Evolutionary conservation across 2,888 invertebrate genomes (phyloP), one percentile per base, ranked within the genome.

Genomic region (Oscheius myriophilus): DNA sequence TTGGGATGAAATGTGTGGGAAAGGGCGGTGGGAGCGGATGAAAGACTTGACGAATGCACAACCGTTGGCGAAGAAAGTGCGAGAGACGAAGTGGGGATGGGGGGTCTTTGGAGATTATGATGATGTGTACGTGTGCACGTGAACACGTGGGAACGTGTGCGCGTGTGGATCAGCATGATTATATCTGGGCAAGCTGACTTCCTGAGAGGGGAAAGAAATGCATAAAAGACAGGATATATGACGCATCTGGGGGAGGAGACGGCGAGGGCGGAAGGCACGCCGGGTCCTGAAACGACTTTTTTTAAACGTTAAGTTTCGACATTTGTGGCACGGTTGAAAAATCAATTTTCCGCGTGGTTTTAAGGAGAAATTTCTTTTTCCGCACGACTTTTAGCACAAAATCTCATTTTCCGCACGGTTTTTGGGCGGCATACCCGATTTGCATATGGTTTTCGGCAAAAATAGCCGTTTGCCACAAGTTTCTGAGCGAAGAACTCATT

Each of bases 1-100:
- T 25, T 61, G n/a, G n/a, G 33, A 46, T 21, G 18, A 18, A 11
- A 23, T 18, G 49, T 21, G n/a, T 23, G 21, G 23, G 3, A 16
- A 21, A 42, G 18, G 58, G 58, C 14, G 16, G n/a, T 18, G 7
- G 21, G 61, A 33, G 59, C 25, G 46, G 49, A 9, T 23, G 61
- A 61, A 61, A 61, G 61, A 61, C 61, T 7, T 61, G 26, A n/a
- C 21, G 61, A 61, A 61, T 61, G 61, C 61, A 61, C 61, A 61
- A 61, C 61, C 61, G 42, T 42, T 41, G 42, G 25, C 21, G 33
- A 41, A 16, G 42, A 43, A 43, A 21, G 46, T 46, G 21, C 18
- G 46, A 46, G 11, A 46, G 46, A 6, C 3, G n/a, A 46, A 4
- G 11, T 6, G 11, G 2, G 11, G 21, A 18, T 3, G 21, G 57